Percentiles rank a stretch among this genome's conserved stretches.
These are phyloP conservation scores for Drosophila macrothrix DNA, from an alignment of 2,888 invertebrate species.

Conservation along the genomic window DNA sequence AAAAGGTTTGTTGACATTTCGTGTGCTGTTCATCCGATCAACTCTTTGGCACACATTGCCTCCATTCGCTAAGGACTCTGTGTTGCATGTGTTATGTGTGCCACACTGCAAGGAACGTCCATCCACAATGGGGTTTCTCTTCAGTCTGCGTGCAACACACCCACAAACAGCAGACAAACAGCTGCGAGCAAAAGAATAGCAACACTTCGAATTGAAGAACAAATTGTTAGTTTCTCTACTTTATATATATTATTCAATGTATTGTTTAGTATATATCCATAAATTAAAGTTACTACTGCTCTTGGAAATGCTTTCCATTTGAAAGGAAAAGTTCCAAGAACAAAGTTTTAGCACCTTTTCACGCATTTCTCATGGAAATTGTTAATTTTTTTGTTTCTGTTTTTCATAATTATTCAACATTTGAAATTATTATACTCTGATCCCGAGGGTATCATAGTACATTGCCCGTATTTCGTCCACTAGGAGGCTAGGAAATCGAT, in stretches of 20 bases:
- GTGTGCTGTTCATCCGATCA: not conserved
- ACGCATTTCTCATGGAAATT: not conserved
- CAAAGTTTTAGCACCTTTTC: not conserved
- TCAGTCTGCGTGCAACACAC: slow-evolving; percentile 7
- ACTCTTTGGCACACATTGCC: slow-evolving; percentile 22
- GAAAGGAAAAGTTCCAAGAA: not conserved
- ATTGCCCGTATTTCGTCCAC: not conserved
- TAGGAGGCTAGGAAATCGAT: no score
- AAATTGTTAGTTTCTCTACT: not conserved
- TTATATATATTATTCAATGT: not conserved
- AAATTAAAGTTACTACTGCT: not conserved
- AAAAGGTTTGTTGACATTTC: slow-evolving; percentile 23
- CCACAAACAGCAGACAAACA: slow-evolving; percentile 3
- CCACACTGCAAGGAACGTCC: not conserved
- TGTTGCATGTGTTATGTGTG: not conserved
- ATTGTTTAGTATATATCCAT: fast-evolving
- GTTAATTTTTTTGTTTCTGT: not conserved
- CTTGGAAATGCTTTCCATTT: not conserved
- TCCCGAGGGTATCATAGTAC: no score
- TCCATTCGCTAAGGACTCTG: not conserved
- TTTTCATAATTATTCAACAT: not conserved
- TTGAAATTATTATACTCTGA: no score
- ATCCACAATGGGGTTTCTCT: not conserved
- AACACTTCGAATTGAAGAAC: not conserved
- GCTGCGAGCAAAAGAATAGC: not conserved